Conservation (phyloP, 1,140 invertebrate species). For the Camponotus vicinus region DNA sequence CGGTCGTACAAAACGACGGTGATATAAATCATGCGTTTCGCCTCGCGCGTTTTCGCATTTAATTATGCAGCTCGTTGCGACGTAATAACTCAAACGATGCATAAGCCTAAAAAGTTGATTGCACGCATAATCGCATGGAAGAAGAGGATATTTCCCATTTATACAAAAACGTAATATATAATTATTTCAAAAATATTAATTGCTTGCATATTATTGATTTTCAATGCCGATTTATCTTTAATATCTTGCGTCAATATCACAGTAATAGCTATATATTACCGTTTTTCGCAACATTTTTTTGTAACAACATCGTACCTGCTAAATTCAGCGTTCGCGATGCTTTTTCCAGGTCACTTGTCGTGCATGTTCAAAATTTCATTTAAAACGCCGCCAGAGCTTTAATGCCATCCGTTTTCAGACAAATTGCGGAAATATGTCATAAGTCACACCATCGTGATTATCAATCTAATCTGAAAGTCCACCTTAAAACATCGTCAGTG, state of each 20-base stretch:
- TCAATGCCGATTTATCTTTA: not conserved
- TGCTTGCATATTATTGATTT: not conserved
- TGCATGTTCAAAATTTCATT: slow-evolving; percentile 11
- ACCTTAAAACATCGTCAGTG: slow-evolving; percentile 9
- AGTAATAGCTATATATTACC: not conserved
- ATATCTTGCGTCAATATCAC: not conserved
- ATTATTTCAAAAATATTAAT: slow-evolving; percentile 14
- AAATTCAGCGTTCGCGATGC: not conserved
- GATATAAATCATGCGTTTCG: slow-evolving; percentile 22
- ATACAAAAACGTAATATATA: slow-evolving; percentile 8
- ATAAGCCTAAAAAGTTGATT: slow-evolving; percentile 37
- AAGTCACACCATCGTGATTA: slow-evolving; percentile 29
- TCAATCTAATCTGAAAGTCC: slow-evolving; percentile 39
- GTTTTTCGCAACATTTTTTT: not conserved
- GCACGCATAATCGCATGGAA: slow-evolving; percentile 11
- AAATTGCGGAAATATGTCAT: slow-evolving; percentile 25
- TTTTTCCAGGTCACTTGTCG: not conserved
- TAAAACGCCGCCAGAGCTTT: not conserved
- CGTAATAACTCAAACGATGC: slow-evolving; percentile 36
- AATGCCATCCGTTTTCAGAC: not conserved
- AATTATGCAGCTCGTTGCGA: slow-evolving; percentile 50
- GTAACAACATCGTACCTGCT: not conserved
- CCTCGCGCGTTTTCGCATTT: not conserved
- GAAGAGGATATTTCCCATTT: not conserved
- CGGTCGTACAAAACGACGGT: not conserved